These are phyloP conservation scores for Barypeithes pellucidus DNA, from an alignment of 2,888 invertebrate genomes.

Conservation along the genomic window DNA sequence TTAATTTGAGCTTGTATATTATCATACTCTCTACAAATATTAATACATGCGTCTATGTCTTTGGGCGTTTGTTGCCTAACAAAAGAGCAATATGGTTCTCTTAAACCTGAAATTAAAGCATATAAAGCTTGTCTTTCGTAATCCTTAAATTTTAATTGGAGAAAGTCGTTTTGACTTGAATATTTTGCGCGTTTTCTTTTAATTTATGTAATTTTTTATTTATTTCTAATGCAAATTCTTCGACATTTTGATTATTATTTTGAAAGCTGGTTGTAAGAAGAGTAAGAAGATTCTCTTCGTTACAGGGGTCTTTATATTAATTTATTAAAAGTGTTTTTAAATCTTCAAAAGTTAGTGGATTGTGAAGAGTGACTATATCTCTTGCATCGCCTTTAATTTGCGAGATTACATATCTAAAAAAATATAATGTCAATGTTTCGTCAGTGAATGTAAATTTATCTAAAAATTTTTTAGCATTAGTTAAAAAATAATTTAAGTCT, in stretches of 20 bases:
- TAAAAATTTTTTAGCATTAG: constrained; percentile 13
- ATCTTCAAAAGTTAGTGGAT: constrained; percentile 1
- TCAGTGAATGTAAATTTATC: constrained; percentile 24
- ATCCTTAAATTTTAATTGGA: constrained; percentile 20
- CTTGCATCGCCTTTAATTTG: constrained; percentile 28
- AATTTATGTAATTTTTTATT: constrained; percentile 27
- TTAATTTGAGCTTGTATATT: constrained; percentile 5
- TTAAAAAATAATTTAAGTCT: constrained; percentile 27
- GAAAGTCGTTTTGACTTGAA: background rate
- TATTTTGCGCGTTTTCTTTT: constrained; percentile 33
- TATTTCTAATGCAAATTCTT: constrained; percentile 26
- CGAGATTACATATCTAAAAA: constrained; percentile 12
- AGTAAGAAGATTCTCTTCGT: constrained; percentile 16
- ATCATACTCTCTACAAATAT: constrained; percentile 33
- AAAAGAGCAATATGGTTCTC: constrained; percentile 20
- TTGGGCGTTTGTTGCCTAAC: constrained; percentile 20
- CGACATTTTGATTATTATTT: constrained; percentile 6
- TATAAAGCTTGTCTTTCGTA: constrained; percentile 25
- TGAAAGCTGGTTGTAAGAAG: constrained; percentile 9
- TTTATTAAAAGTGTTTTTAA: constrained; percentile 21
- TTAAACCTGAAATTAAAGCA: constrained; percentile 25
- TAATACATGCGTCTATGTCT: constrained; percentile 4
- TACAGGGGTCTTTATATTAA: constrained; percentile 25
- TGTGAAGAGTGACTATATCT: constrained; percentile 18
- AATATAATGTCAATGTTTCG: constrained; percentile 1